Evolutionary conservation across 2,888 invertebrate genomes (phyloP).

Genomic region (Agrotis ipsilon): DNA sequence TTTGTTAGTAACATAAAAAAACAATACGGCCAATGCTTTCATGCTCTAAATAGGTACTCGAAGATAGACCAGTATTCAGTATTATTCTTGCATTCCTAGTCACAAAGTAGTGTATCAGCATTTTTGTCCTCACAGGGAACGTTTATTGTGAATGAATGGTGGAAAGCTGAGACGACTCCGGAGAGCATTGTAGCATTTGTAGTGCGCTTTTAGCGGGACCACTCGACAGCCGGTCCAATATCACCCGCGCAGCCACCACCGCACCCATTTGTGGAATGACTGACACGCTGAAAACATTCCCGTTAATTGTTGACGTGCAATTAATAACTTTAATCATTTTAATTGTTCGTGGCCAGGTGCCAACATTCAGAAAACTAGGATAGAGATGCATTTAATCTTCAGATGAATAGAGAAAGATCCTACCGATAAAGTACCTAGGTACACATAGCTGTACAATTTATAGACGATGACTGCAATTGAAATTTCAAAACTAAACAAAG

Average conservation of each 20-base stretch:
- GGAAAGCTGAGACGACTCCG: constrained; percentile 64
- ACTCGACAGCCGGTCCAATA: constrained; percentile 60
- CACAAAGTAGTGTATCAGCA: constrained; percentile 22
- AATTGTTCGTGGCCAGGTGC: neutral
- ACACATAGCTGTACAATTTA: neutral
- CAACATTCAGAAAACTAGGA: neutral
- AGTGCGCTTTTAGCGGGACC: constrained; percentile 70
- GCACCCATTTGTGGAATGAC: constrained; percentile 70
- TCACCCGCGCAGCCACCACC: constrained; percentile 28
- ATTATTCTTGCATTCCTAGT: constrained; percentile 19
- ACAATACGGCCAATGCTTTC: neutral
- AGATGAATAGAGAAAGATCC: neutral
- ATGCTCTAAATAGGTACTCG: neutral
- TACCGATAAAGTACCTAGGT: neutral
- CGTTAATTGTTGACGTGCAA: constrained; percentile 63
- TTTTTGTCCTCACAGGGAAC: constrained; percentile 53
- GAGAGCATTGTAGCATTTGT: constrained; percentile 68
- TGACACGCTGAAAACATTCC: constrained; percentile 62
- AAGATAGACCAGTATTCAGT: neutral
- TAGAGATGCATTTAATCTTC: neutral
- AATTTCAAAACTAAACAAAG: constrained; percentile 8
- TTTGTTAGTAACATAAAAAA: neutral
- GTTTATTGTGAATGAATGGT: constrained; percentile 63
- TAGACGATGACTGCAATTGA: neutral
- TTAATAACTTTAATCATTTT: constrained; percentile 33